phyloP scores from a whole-genome alignment of 2,113 vertebrate species.

The Pungitius pungitius region DNA sequence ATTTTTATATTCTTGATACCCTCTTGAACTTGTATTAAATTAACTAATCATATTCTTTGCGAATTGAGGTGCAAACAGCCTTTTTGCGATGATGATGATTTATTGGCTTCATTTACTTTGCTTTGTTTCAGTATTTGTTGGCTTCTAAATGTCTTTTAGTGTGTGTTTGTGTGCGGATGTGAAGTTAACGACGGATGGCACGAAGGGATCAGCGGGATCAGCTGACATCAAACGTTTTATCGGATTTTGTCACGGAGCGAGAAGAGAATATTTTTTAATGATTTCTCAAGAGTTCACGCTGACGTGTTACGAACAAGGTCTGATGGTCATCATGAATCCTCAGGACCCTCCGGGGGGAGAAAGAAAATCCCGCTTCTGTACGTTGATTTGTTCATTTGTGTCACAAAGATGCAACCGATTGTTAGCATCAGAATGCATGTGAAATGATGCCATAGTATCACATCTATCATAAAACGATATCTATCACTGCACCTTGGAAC shows the following conservation, averaged over 20 bases:
- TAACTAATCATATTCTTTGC: not conserved
- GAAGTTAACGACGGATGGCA: not conserved
- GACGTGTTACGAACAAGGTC: not conserved
- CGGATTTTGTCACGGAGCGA: slow-evolving; percentile 11
- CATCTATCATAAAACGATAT: too few species aligned
- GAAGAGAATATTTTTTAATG: not conserved
- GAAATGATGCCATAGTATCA: too few species aligned
- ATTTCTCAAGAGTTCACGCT: not conserved
- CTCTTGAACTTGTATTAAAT: not conserved
- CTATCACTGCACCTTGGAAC: too few species aligned
- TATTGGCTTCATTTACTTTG: slow-evolving; percentile 2
- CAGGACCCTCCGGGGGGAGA: not conserved
- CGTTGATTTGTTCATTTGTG: too few species aligned
- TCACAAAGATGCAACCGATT: too few species aligned
- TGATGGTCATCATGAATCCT: not conserved
- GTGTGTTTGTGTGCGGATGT: not conserved
- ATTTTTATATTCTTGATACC: not conserved
- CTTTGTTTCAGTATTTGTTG: slow-evolving; percentile 5
- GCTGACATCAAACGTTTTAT: slow-evolving; percentile 38
- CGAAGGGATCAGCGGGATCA: slow-evolving; percentile 29
- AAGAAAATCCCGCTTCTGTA: not conserved
- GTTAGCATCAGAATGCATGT: too few species aligned
- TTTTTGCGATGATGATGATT: slow-evolving; percentile 24
- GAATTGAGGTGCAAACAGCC: not conserved
- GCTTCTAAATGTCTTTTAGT: not conserved